Percentiles rank a stretch among this genome's conserved stretches.
These are phyloP conservation scores for Anthopleura xanthogrammica DNA, from an alignment of 92 coral and sea anemone genomes.

Conservation along the genomic window DNA sequence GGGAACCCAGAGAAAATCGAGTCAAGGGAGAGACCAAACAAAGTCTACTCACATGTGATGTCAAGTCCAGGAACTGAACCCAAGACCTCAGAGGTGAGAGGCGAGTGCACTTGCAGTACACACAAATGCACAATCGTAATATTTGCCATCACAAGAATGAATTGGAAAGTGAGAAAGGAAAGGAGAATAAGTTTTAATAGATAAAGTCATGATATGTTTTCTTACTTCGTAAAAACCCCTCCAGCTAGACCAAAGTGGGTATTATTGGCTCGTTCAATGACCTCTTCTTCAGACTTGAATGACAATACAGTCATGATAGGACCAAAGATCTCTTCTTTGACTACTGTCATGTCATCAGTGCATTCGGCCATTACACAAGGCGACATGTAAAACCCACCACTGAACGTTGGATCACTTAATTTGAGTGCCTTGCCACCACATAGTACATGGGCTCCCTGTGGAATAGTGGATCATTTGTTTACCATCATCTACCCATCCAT, in stretches of 20 bases:
- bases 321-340: conserved; percentile 96
- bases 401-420: conserved; percentile 60
- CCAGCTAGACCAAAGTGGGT: conserved; percentile 91
- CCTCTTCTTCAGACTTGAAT: conserved; percentile 85
- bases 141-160: too few relatives aligned
- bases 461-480: not conserved
- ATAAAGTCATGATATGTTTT: not conserved
- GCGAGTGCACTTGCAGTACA: too few relatives aligned
- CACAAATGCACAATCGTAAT: not conserved
- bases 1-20: too few relatives aligned
- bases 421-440: conserved; percentile 92
- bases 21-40: too few relatives aligned
- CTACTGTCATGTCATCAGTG: conserved; percentile 87
- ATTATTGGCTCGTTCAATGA: conserved; percentile 78
- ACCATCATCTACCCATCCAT: not conserved
- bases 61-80: too few relatives aligned
- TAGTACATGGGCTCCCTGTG: conserved; percentile 84
- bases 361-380: conserved; percentile 97
- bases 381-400: conserved; percentile 88
- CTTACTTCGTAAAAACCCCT: conserved; percentile 92
- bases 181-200: too few relatives aligned
- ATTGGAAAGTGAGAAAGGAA: not conserved
- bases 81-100: too few relatives aligned
- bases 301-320: conserved; percentile 94
- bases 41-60: too few relatives aligned